Evolutionary conservation across 2,888 invertebrate species (phyloP), one percentile per base, ranked within the genome.

Genomic region (Synergus gifuensis): DNA sequence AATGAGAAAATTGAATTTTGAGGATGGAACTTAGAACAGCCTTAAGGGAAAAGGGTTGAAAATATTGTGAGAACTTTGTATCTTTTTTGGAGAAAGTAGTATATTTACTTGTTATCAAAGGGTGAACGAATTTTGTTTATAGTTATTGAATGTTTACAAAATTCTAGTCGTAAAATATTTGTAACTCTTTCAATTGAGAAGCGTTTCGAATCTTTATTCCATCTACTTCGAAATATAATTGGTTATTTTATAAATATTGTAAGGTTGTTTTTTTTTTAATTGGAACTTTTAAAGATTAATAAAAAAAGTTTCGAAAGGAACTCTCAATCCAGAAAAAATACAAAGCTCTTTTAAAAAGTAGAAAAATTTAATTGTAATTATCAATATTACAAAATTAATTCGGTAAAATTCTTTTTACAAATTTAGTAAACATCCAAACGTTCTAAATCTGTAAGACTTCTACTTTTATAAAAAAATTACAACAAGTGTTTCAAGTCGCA

Each of bases 11-110:
- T 2, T 28, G 28, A 28, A 28, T 28, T 28, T 0, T 28, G 3
- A 28, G 28, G 28, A 28, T 28, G 28, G 28, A 28, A 28, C 28
- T 28, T 28, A 28, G 3, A 28, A 28, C 28, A 28, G 28, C 28
- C 3, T 28, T 12, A 22, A 8, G 5, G 22, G 12, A 60, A 60
- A 11, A 28, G n/a, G 9, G 28, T 46, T 28, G 11, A 36, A 5
- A 73, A 36, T 11, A 54, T 4, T 73, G 1, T n/a, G 36, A 73
- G 28, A 49, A 73, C 54, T 73, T 73, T 49, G 28, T n/a, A 36
- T 12, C 28, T 67, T 67, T 46, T 44, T 44, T 67, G n/a, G 11
- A 44, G 44, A 44, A 66, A 42, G 18, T 2, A 64, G 16, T n/a
- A 49, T 49, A 49, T 49, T 49, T 28, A 28, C 28, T 28, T 28